Base-by-base conservation (phyloP, 2,888 invertebrate genomes). In the Deilephila porcellus region DNA sequence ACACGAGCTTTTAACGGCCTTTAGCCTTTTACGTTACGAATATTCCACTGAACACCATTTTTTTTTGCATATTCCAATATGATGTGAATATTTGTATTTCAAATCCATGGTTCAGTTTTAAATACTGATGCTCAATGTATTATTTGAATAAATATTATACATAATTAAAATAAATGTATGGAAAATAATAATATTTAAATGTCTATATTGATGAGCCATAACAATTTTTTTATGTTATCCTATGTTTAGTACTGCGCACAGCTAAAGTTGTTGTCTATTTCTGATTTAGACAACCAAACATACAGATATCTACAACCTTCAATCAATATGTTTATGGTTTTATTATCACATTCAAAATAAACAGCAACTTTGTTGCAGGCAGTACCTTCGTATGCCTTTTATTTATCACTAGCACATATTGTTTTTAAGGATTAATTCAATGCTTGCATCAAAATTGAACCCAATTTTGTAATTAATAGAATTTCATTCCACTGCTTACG, bases 401-500 rank as follows among this genome's bases (percentile, higher is more conserved):
- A 29, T 14, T 14, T 60, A n/a, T 64, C 19, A 8, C n/a, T 63
- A 25, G 32, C 60, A 62, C 60, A 29, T 62, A 14, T 29, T 32
- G 60, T 29, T 25, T 29, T 62, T n/a, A 8, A 8, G n/a, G 25
- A 8, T 19, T 32, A 34, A 19, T 62, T 67, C 45, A 45, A 20
- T 56, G 4, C 14, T 6, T 53, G 53, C 17, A 53, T 17, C 19
- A 14, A 45, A 4, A 45, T 52, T 52, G 25, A 45, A 45, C 14
- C 25, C 45, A 8, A 3, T 67, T n/a, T 67, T 67, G 20, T 45
- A 52, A 67, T 45, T 67, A 20, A 52, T 52, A 32, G 11, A 25
- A 52, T 25, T 67, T 20, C 67, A 67, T 67, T 67, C 67, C 45
- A 52, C 25, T 52, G 67, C 45, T 67, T 67, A 37, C n/a, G 19